Percentiles rank a stretch among this genome's conserved stretches.
phyloP scores from a whole-genome alignment of 2,113 vertebrate species.

The Pogonocichla stellata region DNA sequence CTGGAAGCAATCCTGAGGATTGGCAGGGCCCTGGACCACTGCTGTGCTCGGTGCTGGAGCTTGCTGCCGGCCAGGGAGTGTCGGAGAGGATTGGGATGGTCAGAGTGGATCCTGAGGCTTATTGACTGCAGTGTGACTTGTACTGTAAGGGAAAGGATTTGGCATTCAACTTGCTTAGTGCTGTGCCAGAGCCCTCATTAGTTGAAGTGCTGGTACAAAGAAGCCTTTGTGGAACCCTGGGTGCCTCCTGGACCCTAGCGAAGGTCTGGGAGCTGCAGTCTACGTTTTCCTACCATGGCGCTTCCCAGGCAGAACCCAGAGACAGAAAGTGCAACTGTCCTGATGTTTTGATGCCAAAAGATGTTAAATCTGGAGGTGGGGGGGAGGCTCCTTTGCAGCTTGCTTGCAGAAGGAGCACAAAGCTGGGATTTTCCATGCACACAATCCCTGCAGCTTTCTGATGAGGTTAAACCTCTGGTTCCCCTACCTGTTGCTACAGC shows the following conservation, averaged over 20 bases:
- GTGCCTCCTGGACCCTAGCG: not conserved
- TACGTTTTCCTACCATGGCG: rapidly evolving
- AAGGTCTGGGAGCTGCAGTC: not conserved
- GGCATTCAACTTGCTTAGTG: not conserved
- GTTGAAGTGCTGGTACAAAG: not conserved
- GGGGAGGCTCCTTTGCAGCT: not conserved
- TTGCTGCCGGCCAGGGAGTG: not conserved
- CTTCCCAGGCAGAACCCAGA: not conserved
- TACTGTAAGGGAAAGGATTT: not conserved
- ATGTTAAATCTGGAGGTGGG: not conserved
- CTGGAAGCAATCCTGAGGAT: not conserved
- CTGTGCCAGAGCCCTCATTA: not conserved
- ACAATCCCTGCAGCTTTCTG: not conserved
- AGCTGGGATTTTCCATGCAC: not conserved
- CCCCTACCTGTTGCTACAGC: not conserved
- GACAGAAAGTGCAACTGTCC: not conserved
- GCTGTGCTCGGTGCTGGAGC: not conserved
- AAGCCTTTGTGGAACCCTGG: not conserved
- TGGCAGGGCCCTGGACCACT: rapidly evolving
- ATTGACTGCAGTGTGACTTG: not conserved
- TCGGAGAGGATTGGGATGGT: not conserved
- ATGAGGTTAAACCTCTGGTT: not conserved
- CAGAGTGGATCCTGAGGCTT: not conserved
- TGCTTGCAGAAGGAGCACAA: not conserved
- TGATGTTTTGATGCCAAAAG: not conserved